phyloP scores from a whole-genome alignment of 2,113 vertebrate genomes.

The Scalopus aquaticus region DNA sequence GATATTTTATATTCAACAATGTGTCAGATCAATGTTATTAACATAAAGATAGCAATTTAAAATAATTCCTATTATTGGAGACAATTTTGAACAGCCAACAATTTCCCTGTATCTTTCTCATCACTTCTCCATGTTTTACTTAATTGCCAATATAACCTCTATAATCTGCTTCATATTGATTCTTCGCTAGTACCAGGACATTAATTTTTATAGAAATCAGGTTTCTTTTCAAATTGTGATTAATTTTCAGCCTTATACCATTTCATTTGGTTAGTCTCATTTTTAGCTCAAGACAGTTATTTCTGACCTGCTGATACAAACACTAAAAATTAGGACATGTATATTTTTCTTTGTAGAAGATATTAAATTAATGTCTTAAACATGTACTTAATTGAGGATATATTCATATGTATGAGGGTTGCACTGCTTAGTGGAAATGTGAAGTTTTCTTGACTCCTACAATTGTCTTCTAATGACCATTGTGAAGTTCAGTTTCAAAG shows the following conservation, averaged over 20 bases:
- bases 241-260: not conserved
- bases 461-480: not conserved
- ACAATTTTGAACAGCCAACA: not conserved
- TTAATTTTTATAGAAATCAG: slow-evolving; percentile 1
- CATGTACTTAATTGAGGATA: not conserved
- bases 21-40: not conserved
- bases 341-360: not conserved
- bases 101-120: not conserved
- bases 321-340: not conserved
- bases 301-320: not conserved
- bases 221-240: slow-evolving; percentile 2
- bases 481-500: not conserved
- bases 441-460: not conserved
- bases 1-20: not conserved
- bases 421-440: not conserved
- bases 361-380: slow-evolving; percentile 24
- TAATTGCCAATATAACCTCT: not conserved
- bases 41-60: not conserved
- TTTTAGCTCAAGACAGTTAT: not conserved
- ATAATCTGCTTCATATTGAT: not conserved
- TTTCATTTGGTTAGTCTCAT: not conserved
- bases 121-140: slow-evolving; percentile 16
- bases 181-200: not conserved
- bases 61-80: not conserved
- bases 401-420: not conserved